phyloP scores from a whole-genome alignment of 2,113 vertebrate species.

The Nipponia nippon region DNA sequence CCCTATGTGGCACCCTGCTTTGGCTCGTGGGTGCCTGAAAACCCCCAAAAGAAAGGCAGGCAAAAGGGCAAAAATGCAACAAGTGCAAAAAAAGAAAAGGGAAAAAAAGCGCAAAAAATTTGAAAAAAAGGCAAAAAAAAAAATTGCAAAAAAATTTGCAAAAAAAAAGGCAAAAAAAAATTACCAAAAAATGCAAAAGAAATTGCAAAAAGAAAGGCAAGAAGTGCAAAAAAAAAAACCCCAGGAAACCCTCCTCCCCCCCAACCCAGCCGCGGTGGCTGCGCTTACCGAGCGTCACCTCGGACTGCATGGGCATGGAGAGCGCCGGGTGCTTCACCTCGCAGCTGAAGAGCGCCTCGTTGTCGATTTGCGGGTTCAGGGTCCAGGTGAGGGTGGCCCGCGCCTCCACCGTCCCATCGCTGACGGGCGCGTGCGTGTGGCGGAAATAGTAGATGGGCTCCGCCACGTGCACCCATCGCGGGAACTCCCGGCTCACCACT shows the following conservation, averaged over 20 bases:
- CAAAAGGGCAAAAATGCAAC: too few relatives aligned
- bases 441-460: constrained; percentile 89
- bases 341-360: constrained; percentile 93
- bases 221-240: fast-evolving
- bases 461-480: constrained; percentile 87
- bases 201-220: fast-evolving
- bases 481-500: constrained; percentile 92
- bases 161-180: not conserved
- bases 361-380: constrained; percentile 91
- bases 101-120: too few relatives aligned
- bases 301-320: constrained; percentile 95
- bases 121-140: not conserved
- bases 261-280: fast-evolving
- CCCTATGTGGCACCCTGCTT: fast-evolving
- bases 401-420: constrained; percentile 87
- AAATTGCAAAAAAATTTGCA: not conserved
- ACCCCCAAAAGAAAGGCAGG: not conserved
- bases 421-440: constrained; percentile 74
- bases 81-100: not conserved
- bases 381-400: constrained; percentile 90
- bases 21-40: fast-evolving
- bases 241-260: fast-evolving
- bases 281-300: constrained; percentile 86
- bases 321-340: constrained; percentile 94
- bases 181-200: too few relatives aligned